phyloP scores from a whole-genome alignment of 2,888 invertebrate genomes.

The Cerastis leucographa region DNA sequence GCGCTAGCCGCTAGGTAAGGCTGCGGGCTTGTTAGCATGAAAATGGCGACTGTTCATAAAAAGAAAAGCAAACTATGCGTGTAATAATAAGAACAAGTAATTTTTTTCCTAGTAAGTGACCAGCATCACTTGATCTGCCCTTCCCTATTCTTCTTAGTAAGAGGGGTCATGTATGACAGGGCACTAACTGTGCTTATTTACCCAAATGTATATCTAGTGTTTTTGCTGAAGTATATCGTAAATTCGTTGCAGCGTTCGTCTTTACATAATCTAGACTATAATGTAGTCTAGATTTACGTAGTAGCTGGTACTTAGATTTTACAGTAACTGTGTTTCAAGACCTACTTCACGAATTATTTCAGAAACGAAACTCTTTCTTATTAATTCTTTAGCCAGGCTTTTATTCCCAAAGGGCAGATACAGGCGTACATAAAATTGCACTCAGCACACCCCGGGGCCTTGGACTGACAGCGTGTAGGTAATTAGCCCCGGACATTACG shows the following conservation, averaged over 20 bases:
- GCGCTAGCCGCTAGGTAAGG: conserved; percentile 16
- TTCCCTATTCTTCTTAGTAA: not conserved
- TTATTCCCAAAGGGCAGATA: conserved; percentile 34
- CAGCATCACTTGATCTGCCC: not conserved
- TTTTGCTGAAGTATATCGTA: not conserved
- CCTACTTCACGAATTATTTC: not conserved
- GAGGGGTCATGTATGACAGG: not conserved
- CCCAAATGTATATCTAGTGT: not conserved
- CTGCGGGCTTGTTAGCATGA: not conserved
- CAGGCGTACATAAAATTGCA: conserved; percentile 44
- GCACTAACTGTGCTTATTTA: not conserved
- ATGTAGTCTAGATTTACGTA: too few relatives aligned
- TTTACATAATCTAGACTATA: not conserved
- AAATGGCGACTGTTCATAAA: not conserved
- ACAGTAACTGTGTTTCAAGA: not conserved
- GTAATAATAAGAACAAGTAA: not conserved
- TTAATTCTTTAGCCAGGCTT: conserved; percentile 21
- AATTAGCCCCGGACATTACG: conserved; percentile 28
- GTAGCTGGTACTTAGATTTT: not conserved
- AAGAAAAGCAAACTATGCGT: not conserved
- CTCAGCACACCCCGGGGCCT: conserved; percentile 19
- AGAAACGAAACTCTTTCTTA: conserved; percentile 8
- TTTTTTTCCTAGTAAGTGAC: not conserved
- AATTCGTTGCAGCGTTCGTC: not conserved
- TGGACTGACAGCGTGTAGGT: conserved; percentile 10